Evolutionary conservation across 30 jellyfish, hydroid and myxozoan genomes (phyloP).

Genomic region (Aurelia aurita complex sp. Pacific): DNA sequence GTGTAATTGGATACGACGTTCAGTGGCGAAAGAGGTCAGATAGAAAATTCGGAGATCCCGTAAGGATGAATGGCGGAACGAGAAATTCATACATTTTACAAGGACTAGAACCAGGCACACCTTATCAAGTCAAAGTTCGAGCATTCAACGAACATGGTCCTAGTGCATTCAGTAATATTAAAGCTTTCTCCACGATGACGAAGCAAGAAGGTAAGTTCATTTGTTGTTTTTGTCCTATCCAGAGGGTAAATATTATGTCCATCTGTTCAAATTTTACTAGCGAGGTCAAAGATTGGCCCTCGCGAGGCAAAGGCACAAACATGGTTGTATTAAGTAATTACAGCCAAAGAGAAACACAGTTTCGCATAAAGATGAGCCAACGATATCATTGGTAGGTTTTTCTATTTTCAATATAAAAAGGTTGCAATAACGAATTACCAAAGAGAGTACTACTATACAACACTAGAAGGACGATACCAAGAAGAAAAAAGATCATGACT

Average conservation of each 20-base stretch:
- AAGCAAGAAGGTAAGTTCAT: constrained; percentile 46
- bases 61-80: constrained; percentile 9
- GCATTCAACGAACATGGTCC: constrained; percentile 75
- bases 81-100: constrained; percentile 34
- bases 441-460: too few relatives aligned
- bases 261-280: too few relatives aligned
- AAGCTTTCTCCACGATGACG: constrained; percentile 58
- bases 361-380: too few relatives aligned
- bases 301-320: too few relatives aligned
- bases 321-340: too few relatives aligned
- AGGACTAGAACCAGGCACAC: constrained; percentile 72
- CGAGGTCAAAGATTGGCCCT: too few relatives aligned
- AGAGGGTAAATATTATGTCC: not conserved
- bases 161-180: constrained; percentile 62
- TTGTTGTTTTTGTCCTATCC: constrained; percentile 11
- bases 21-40: constrained; percentile 68
- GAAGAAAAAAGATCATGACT: too few relatives aligned
- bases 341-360: too few relatives aligned
- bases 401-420: too few relatives aligned
- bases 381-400: too few relatives aligned
- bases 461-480: too few relatives aligned
- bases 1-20: constrained; percentile 75
- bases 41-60: constrained; percentile 24
- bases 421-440: too few relatives aligned
- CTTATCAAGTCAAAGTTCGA: constrained; percentile 69